phyloP scores from a whole-genome alignment of 2,888 invertebrate species.

The Dicranocentrus wangi region DNA sequence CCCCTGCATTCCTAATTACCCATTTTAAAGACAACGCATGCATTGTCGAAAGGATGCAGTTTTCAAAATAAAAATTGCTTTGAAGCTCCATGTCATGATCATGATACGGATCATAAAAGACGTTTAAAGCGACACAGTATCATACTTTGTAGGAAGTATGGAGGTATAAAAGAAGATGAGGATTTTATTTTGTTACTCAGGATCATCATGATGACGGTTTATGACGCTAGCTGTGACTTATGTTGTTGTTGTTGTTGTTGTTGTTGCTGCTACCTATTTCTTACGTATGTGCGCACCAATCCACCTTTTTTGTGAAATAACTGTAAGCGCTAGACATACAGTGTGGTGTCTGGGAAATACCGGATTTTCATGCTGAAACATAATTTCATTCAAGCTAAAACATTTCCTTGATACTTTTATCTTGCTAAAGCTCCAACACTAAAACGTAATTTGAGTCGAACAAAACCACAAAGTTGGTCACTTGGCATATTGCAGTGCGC shows the following conservation, averaged over 20 bases:
- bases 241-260: slow-evolving; percentile 5
- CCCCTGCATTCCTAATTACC: slow-evolving; percentile 33
- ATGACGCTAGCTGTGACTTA: slow-evolving; percentile 24
- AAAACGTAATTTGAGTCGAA: slow-evolving; percentile 13
- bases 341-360: slow-evolving; percentile 33
- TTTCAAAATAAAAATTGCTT: neutral
- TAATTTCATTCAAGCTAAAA: slow-evolving; percentile 8
- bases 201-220: neutral
- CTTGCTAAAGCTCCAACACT: no score
- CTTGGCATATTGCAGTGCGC: slow-evolving; percentile 16
- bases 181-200: neutral
- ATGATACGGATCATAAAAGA: slow-evolving; percentile 36
- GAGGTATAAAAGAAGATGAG: neutral
- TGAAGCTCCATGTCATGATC: slow-evolving; percentile 17
- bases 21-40: slow-evolving; percentile 16
- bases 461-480: slow-evolving; percentile 49
- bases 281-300: neutral
- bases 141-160: neutral
- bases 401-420: no score
- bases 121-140: neutral
- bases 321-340: no score
- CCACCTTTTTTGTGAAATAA: neutral
- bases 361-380: slow-evolving; percentile 40
- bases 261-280: neutral
- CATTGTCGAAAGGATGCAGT: neutral